Percentiles rank a stretch among this genome's conserved stretches.
phyloP scores from a whole-genome alignment of 2,797 vertebrate species.

The Helostoma temminkii region DNA sequence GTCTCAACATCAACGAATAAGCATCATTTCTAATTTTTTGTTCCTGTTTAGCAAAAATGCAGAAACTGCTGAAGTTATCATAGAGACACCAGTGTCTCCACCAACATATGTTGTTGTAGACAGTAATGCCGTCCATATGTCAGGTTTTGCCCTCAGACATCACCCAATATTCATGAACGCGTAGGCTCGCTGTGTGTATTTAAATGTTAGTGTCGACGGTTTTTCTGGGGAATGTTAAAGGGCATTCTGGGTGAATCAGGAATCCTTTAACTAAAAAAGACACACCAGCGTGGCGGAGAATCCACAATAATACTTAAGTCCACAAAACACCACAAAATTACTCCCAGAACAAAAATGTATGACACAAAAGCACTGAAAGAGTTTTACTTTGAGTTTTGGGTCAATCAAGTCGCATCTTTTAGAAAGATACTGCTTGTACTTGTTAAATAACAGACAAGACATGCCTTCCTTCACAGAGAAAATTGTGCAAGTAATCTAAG shows the following conservation, averaged over 20 bases:
- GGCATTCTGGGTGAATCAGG: slow-evolving; percentile 1
- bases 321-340: slow-evolving; percentile 17
- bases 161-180: slow-evolving; percentile 2
- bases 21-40: slow-evolving; percentile 1
- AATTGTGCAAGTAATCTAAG: slow-evolving; percentile 50
- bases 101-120: not conserved
- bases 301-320: slow-evolving; percentile 15
- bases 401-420: slow-evolving; percentile 13
- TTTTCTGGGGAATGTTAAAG: slow-evolving; percentile 5
- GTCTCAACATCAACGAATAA: slow-evolving; percentile 23
- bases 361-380: slow-evolving; percentile 2
- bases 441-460: slow-evolving; percentile 41
- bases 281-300: slow-evolving; percentile 16
- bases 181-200: not conserved
- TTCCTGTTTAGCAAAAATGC: not conserved
- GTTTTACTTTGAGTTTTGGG: slow-evolving; percentile 13
- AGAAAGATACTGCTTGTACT: slow-evolving; percentile 16
- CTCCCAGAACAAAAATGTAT: slow-evolving; percentile 1
- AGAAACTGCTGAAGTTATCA: not conserved
- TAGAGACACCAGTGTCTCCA: not conserved
- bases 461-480: slow-evolving; percentile 42
- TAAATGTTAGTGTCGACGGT: not conserved
- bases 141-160: not conserved
- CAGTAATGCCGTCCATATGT: slow-evolving; percentile 4
- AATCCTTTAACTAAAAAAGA: not conserved